Percentiles rank a stretch among this genome's conserved stretches.
These are phyloP conservation scores for Simalia tracyae DNA, from an alignment of 2,797 vertebrate genomes.

Conservation along the genomic window DNA sequence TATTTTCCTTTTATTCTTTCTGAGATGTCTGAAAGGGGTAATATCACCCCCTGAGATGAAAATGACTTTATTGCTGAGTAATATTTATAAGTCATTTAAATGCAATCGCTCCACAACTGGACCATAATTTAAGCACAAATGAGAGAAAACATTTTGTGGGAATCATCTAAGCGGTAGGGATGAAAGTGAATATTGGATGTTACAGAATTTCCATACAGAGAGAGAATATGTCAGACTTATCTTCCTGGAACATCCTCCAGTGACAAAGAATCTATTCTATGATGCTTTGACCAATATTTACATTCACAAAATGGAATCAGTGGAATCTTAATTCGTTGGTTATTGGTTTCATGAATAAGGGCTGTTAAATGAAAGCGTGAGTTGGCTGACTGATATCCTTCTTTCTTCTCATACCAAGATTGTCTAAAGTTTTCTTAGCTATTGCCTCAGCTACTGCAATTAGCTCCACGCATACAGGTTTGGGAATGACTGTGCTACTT, in stretches of 20 bases:
- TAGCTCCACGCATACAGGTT: too few species aligned
- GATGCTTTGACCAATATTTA: conserved; percentile 5
- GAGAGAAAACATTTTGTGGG: conserved; percentile 5
- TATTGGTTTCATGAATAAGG: neutral
- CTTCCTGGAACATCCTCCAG: conserved; percentile 17
- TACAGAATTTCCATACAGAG: neutral
- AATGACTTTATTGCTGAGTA: neutral
- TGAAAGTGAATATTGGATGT: conserved; percentile 12
- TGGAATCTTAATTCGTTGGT: neutral
- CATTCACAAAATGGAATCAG: neutral
- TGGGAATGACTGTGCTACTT: neutral
- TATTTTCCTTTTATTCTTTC: conserved; percentile 16
- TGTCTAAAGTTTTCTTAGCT: neutral
- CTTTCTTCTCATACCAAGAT: neutral
- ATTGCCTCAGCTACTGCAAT: neutral
- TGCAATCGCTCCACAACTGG: neutral
- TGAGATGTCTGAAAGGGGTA: neutral
- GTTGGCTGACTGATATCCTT: neutral
- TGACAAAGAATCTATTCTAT: neutral
- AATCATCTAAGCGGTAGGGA: neutral
- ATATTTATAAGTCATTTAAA: neutral
- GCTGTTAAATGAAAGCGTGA: neutral
- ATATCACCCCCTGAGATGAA: conserved; percentile 18
- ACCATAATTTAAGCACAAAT: conserved; percentile 21
- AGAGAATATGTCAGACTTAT: neutral